Conservation (phyloP, 2,113 vertebrate genomes). For the Sylvia atricapilla region DNA sequence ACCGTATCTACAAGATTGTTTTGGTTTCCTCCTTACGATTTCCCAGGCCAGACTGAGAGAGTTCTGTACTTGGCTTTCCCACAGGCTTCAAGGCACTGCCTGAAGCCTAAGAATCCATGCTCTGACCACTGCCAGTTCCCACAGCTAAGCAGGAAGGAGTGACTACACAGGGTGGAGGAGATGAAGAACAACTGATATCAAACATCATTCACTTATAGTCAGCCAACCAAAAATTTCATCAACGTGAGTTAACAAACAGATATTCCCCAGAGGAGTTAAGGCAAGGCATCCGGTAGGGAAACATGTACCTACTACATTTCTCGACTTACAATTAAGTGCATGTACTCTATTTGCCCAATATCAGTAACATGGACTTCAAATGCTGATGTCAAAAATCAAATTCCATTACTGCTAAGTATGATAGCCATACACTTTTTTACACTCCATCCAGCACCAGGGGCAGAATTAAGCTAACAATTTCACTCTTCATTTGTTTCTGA, state of each 20-base stretch:
- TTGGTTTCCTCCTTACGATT: too few species aligned
- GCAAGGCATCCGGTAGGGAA: not conserved
- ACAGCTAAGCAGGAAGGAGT: not conserved
- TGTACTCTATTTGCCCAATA: accelerated
- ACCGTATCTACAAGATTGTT: too few species aligned
- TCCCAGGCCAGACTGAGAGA: too few species aligned
- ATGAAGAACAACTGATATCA: not conserved
- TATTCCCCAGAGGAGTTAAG: not conserved
- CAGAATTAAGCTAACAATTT: slow-evolving; percentile 6
- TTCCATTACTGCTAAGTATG: not conserved
- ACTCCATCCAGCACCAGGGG: not conserved
- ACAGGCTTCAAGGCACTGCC: too few species aligned
- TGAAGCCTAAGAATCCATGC: too few species aligned
- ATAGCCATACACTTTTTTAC: not conserved
- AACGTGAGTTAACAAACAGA: not conserved
- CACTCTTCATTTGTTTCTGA: slow-evolving; percentile 8
- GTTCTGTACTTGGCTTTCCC: too few species aligned
- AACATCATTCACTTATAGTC: not conserved
- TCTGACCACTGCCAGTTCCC: too few species aligned
- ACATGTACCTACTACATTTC: not conserved
- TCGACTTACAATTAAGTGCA: not conserved
- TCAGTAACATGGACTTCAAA: not conserved
- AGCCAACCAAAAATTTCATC: not conserved
- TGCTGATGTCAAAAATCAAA: not conserved
- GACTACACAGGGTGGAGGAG: not conserved